Conservation (phyloP, 2,113 vertebrate species). For the Hydrolagus affinis region DNA sequence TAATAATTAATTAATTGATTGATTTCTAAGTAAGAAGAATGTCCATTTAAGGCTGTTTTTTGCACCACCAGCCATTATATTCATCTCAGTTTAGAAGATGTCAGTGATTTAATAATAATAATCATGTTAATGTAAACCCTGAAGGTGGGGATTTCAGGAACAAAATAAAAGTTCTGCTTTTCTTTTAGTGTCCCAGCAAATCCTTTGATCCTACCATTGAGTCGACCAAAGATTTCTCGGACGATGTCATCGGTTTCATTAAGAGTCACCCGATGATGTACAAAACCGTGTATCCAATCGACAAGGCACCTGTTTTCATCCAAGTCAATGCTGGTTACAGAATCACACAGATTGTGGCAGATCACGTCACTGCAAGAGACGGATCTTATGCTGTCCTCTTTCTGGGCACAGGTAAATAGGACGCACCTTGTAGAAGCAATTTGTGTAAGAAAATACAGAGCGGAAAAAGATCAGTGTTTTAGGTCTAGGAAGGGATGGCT, state of each 20-base stretch:
- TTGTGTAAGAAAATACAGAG: slow-evolving; percentile 61
- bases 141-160: no score
- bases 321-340: slow-evolving; percentile 49
- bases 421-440: slow-evolving; percentile 41
- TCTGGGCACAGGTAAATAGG: slow-evolving; percentile 68
- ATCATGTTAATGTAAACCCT: no score
- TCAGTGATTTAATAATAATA: background rate
- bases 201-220: slow-evolving; percentile 66
- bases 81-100: background rate
- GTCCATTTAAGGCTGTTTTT: no score
- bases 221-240: slow-evolving; percentile 73
- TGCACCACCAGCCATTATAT: no score
- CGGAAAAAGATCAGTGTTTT: no score
- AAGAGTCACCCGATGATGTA: slow-evolving; percentile 77
- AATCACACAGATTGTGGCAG: slow-evolving; percentile 63
- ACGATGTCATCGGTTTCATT: slow-evolving; percentile 76
- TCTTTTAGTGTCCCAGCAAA: slow-evolving; percentile 69
- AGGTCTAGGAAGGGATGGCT: no score
- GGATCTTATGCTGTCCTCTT: slow-evolving; percentile 61
- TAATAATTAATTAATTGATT: no score
- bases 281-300: slow-evolving; percentile 64
- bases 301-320: slow-evolving; percentile 55
- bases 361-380: slow-evolving; percentile 59
- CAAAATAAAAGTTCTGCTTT: background rate
- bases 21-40: no score